These are phyloP conservation scores for Lepidotrigona ventralis DNA, from an alignment of 1,140 invertebrate species.

Conservation along the genomic window DNA sequence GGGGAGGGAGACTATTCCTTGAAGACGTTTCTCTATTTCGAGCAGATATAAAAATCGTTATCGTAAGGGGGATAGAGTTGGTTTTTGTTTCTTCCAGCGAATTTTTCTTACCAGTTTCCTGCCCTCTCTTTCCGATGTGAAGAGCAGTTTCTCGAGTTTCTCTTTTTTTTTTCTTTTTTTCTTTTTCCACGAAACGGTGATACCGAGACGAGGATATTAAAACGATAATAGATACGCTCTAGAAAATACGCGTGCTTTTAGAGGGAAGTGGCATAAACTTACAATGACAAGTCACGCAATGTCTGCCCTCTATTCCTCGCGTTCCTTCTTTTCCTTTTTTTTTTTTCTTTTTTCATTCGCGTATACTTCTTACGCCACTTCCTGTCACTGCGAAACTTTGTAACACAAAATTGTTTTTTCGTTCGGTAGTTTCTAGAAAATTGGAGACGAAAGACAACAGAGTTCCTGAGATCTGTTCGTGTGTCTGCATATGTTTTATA, in stretches of 20 bases:
- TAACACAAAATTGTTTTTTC: background rate
- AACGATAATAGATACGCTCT: conserved; percentile 43
- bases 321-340: background rate
- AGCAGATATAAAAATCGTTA: conserved; percentile 10
- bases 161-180: conserved; percentile 34
- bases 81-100: conserved; percentile 32
- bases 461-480: background rate
- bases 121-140: background rate
- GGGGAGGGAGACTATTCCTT: background rate
- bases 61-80: conserved; percentile 12
- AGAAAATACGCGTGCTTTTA: conserved; percentile 39
- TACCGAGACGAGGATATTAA: background rate
- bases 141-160: conserved; percentile 7
- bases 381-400: background rate
- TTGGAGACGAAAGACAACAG: background rate
- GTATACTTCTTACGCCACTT: background rate
- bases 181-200: conserved; percentile 28
- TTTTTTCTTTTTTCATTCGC: background rate
- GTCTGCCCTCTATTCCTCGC: background rate
- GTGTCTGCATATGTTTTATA: too few relatives aligned
- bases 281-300: conserved; percentile 30
- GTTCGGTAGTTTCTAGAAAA: background rate
- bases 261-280: conserved; percentile 49
- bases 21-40: background rate
- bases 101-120: conserved; percentile 3